These are phyloP conservation scores for Pterocles orientalis DNA, from an alignment of 2,113 vertebrate genomes.

Conservation along the genomic window DNA sequence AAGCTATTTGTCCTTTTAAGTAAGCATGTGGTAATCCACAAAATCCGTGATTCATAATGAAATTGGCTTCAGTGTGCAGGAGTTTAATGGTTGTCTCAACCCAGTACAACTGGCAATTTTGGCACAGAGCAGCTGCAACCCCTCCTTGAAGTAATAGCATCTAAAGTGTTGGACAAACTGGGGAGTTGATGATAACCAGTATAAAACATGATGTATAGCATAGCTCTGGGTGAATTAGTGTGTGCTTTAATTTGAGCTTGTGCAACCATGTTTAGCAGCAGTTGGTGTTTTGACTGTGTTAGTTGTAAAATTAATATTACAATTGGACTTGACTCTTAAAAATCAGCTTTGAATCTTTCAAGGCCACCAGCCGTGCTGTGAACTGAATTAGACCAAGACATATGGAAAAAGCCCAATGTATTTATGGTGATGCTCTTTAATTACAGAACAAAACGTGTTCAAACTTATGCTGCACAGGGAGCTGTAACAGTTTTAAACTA, in stretches of 20 bases:
- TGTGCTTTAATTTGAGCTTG: not conserved
- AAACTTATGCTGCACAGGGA: not conserved
- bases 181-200: conserved; percentile 33
- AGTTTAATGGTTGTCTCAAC: conserved; percentile 50
- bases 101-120: conserved; percentile 32
- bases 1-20: conserved; percentile 65
- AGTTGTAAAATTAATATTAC: conserved; percentile 17
- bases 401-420: not conserved
- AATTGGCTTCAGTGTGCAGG: conserved; percentile 63
- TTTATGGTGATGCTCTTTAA: not conserved
- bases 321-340: not conserved
- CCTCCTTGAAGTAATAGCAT: conserved; percentile 45
- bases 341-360: not conserved
- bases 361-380: not conserved
- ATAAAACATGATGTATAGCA: conserved; percentile 20
- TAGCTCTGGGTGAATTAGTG: conserved; percentile 14
- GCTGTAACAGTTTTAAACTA: not conserved
- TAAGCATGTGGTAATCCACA: conserved; percentile 65
- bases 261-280: conserved; percentile 2
- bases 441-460: not conserved
- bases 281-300: not conserved
- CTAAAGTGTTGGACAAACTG: conserved; percentile 34
- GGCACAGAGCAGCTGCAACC: not conserved
- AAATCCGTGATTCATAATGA: conserved; percentile 65
- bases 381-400: not conserved